Percentiles rank a stretch among this genome's conserved stretches.
phyloP scores from a whole-genome alignment of 2,888 invertebrate species.

The Formica aserva region DNA sequence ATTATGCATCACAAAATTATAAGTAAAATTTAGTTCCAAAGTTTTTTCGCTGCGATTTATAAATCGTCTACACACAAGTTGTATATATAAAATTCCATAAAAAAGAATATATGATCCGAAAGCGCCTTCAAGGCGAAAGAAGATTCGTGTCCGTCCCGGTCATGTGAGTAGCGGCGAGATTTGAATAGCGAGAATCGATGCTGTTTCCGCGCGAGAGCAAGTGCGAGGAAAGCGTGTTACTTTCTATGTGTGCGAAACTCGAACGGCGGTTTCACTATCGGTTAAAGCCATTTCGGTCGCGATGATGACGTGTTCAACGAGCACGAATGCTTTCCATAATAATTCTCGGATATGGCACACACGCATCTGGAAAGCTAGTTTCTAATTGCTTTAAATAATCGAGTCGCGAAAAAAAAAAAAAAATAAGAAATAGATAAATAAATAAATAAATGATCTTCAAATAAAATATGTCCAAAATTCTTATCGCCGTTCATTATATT shows the following conservation, averaged over 20 bases:
- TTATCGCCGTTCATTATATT: not conserved
- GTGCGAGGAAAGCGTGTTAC: slow-evolving; percentile 78
- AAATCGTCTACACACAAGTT: not conserved
- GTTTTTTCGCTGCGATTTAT: not conserved
- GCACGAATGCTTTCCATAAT: slow-evolving; percentile 65
- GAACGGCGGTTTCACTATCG: slow-evolving; percentile 72
- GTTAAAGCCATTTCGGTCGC: slow-evolving; percentile 66
- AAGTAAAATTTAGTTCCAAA: not conserved
- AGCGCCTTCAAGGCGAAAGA: slow-evolving; percentile 29
- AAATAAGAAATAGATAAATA: too few relatives aligned
- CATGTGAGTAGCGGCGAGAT: slow-evolving; percentile 24
- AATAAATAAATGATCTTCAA: not conserved
- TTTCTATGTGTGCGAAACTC: slow-evolving; percentile 76
- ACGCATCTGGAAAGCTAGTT: slow-evolving; percentile 46
- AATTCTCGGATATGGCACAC: slow-evolving; percentile 29
- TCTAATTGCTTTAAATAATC: slow-evolving; percentile 37
- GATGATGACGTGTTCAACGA: slow-evolving; percentile 65
- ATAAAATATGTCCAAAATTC: not conserved
- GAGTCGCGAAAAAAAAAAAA: slow-evolving; percentile 14
- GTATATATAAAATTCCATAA: not conserved
- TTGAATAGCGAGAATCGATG: slow-evolving; percentile 65
- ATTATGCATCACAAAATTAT: too few relatives aligned
- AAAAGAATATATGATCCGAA: slow-evolving; percentile 6
- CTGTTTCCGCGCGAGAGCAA: slow-evolving; percentile 54
- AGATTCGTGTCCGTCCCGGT: not conserved